Percentiles rank a stretch among this genome's conserved stretches.
Evolutionary conservation across 92 coral and sea anemone species (phyloP).

Genomic region (Porites divaricata): DNA sequence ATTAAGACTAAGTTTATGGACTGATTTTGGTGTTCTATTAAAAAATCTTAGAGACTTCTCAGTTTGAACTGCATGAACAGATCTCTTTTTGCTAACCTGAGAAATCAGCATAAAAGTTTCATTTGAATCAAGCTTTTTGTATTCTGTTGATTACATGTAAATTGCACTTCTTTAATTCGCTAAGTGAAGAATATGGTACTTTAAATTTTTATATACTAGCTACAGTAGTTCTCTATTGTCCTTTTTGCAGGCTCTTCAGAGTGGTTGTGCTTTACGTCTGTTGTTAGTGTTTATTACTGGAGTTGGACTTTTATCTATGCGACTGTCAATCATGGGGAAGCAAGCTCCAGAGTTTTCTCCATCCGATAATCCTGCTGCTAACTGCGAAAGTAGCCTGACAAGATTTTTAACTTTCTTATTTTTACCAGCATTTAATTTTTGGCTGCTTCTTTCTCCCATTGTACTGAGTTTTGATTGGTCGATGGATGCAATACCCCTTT

Average conservation of each 20-base stretch:
- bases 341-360: slow-evolving; percentile 90
- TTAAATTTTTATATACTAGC: too few relatives aligned
- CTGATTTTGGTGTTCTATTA: too few relatives aligned
- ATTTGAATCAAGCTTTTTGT: too few relatives aligned
- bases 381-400: slow-evolving; percentile 73
- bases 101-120: too few relatives aligned
- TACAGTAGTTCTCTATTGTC: not conserved
- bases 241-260: slow-evolving; percentile 59
- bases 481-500: slow-evolving; percentile 88
- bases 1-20: too few relatives aligned
- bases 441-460: slow-evolving; percentile 94
- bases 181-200: too few relatives aligned
- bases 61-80: too few relatives aligned
- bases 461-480: slow-evolving; percentile 98
- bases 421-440: slow-evolving; percentile 87
- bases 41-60: too few relatives aligned
- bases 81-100: too few relatives aligned
- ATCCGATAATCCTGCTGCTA: slow-evolving; percentile 97
- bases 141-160: too few relatives aligned
- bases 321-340: slow-evolving; percentile 88
- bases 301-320: slow-evolving; percentile 48
- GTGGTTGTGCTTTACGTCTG: slow-evolving; percentile 69
- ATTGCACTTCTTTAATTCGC: too few relatives aligned
- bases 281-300: slow-evolving; percentile 63
- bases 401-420: slow-evolving; percentile 82